Evolutionary conservation across 2,888 invertebrate genomes (phyloP).

Genomic region (Ligdia adustata): DNA sequence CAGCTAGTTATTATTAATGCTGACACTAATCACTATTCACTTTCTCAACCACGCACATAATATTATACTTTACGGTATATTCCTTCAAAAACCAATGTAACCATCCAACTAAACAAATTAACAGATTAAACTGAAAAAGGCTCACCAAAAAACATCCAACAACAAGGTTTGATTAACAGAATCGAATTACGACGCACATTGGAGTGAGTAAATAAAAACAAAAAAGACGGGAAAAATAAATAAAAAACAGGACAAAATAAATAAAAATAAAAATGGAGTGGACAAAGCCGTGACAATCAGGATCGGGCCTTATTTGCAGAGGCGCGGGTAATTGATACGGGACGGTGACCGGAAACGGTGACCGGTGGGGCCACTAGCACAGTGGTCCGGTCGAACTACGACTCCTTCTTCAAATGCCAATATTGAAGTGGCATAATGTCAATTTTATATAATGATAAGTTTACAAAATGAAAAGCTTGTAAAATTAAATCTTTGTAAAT

Average conservation of each 20-base stretch:
- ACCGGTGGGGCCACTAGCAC: conserved; percentile 41
- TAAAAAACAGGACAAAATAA: conserved; percentile 27
- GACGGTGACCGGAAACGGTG: conserved; percentile 52
- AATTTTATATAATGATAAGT: too few relatives aligned
- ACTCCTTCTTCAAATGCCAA: too few relatives aligned
- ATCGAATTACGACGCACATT: conserved; percentile 44
- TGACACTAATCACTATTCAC: too few relatives aligned
- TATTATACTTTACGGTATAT: too few relatives aligned
- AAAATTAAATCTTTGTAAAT: too few relatives aligned
- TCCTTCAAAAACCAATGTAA: background rate
- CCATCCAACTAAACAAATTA: conserved; percentile 27
- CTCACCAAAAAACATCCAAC: conserved; percentile 34
- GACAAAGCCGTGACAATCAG: conserved; percentile 64
- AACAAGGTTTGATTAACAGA: conserved; percentile 46
- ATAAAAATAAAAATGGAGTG: conserved; percentile 35
- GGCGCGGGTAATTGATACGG: conserved; percentile 73
- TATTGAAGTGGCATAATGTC: too few relatives aligned
- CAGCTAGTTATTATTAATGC: too few relatives aligned
- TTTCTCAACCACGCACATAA: too few relatives aligned
- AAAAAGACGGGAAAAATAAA: conserved; percentile 29
- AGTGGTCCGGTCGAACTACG: too few relatives aligned
- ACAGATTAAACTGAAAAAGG: conserved; percentile 20
- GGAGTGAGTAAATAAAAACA: conserved; percentile 26
- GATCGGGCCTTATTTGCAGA: conserved; percentile 68
- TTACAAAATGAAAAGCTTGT: too few relatives aligned